Conservation (phyloP, 1,140 invertebrate species). For the Cryptotermes secundus region DNA sequence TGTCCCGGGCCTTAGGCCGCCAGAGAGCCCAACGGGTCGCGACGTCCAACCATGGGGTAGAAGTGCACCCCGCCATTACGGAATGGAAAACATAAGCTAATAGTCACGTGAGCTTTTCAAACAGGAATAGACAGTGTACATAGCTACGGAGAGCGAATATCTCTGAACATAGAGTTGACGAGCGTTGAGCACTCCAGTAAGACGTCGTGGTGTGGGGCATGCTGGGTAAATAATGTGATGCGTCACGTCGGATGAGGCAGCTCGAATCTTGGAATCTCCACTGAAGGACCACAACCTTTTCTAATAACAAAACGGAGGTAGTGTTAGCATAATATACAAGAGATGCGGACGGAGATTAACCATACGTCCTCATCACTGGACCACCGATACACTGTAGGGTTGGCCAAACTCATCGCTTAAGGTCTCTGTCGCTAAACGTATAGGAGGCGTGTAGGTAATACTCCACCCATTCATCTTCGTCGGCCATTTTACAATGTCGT, state of each 20-base stretch:
- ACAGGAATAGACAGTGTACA: too few species aligned
- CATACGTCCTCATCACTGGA: not conserved
- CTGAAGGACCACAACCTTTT: not conserved
- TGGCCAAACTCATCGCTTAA: not conserved
- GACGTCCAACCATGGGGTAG: too few species aligned
- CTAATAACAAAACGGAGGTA: not conserved
- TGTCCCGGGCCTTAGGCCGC: too few species aligned
- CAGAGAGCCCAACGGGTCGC: too few species aligned
- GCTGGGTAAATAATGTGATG: conserved; percentile 5
- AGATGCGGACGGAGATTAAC: not conserved
- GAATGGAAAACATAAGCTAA: too few species aligned
- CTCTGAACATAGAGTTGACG: not conserved
- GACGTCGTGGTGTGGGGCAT: not conserved
- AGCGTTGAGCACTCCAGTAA: not conserved
- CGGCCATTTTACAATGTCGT: too few species aligned
- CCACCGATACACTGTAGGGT: not conserved
- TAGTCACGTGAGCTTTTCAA: too few species aligned
- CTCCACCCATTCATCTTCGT: too few species aligned
- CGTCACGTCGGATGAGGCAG: not conserved
- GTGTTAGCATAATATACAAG: not conserved
- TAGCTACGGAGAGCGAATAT: not conserved
- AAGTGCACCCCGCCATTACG: too few species aligned
- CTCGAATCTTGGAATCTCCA: not conserved
- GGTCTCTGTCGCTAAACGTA: too few species aligned
- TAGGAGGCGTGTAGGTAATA: too few species aligned